Base-by-base conservation (phyloP, 2,888 invertebrate species). In the Morinoia aosen region DNA sequence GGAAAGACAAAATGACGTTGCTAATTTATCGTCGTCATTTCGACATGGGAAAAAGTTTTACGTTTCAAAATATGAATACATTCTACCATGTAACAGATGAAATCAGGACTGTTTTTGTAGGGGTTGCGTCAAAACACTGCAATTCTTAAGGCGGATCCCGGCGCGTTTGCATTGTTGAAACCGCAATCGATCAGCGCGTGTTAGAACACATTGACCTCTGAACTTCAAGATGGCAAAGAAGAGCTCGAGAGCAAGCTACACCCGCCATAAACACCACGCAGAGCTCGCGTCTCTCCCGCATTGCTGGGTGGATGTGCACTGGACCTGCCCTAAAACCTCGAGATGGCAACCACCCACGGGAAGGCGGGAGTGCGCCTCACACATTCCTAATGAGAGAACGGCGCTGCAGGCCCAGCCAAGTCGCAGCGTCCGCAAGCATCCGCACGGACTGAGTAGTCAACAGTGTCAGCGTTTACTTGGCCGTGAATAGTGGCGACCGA, bases 181-280 rank as follows among this genome's bases (percentile, higher is more conserved):
- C 93, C 33, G 25, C 57, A 93, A 93, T 57, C 93, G 93, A 93
- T 93, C 93, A 93, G 93, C 57, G 93, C 56, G 93, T 93, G 93
- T 33, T 57, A 57, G 93, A 93, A 56, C 93, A 93, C 93, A 58
- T 19, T 93, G 57, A 93, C 93, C 93, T 93, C 16, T 93, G 58
- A 93, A 57, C 93, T 93, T 93, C 48, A 8, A 57, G 57, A 57
- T 56, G 57, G 57, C 25, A 12, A 16, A 33, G 93, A 57, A 93
- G 93, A 90, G 93, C 57, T 19, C 48, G 58, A 57, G 93, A 8
- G 93, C 57, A 93, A 93, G 33, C 57, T 57, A 57, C 93, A 57
- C 93, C 93, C 93, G 48, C 93, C 93, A 93, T 93, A 93, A 93
- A 93, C 93, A 93, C 48, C 48, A 57, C 10, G 58, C 93, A 56